A percentile compares a stretch with the other conserved stretches of the same genome.
phyloP scores from a whole-genome alignment of 1,140 invertebrate species.

The Ooceraea biroi region DNA sequence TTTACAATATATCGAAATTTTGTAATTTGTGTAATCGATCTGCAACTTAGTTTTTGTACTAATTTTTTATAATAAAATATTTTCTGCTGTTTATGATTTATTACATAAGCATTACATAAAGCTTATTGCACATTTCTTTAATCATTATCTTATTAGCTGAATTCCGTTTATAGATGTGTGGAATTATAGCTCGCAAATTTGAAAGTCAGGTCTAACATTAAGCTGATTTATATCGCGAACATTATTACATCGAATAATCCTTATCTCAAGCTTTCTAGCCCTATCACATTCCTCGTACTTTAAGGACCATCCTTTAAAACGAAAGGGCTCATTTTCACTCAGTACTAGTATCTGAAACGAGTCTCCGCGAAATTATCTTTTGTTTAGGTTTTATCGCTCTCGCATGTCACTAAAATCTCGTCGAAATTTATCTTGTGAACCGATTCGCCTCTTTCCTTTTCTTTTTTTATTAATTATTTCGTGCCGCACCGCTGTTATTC shows the following conservation, averaged over 20 bases:
- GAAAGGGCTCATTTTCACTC: constrained; percentile 52
- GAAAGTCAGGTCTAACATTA: constrained; percentile 43
- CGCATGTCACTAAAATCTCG: constrained; percentile 38
- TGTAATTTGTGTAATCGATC: too few relatives aligned
- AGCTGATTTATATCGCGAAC: constrained; percentile 58
- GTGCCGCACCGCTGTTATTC: constrained; percentile 21
- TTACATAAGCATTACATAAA: background rate
- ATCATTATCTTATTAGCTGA: background rate
- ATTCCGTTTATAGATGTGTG: background rate
- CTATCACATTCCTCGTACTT: constrained; percentile 25
- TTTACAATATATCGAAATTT: background rate
- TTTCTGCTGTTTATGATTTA: background rate
- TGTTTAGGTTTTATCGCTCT: constrained; percentile 57
- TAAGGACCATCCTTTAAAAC: constrained; percentile 52
- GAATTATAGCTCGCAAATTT: constrained; percentile 22
- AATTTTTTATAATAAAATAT: background rate
- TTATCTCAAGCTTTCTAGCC: constrained; percentile 50
- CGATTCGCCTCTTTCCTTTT: background rate
- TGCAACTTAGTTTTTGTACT: background rate
- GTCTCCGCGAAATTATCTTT: constrained; percentile 62
- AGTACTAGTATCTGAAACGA: background rate
- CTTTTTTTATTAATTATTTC: constrained; percentile 59
- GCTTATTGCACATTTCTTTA: too few relatives aligned
- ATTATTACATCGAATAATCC: constrained; percentile 68
- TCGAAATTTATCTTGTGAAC: constrained; percentile 20